Percentiles rank a stretch among this genome's conserved stretches.
phyloP scores from a whole-genome alignment of 2,888 invertebrate genomes.

The Dryobota labecula region DNA sequence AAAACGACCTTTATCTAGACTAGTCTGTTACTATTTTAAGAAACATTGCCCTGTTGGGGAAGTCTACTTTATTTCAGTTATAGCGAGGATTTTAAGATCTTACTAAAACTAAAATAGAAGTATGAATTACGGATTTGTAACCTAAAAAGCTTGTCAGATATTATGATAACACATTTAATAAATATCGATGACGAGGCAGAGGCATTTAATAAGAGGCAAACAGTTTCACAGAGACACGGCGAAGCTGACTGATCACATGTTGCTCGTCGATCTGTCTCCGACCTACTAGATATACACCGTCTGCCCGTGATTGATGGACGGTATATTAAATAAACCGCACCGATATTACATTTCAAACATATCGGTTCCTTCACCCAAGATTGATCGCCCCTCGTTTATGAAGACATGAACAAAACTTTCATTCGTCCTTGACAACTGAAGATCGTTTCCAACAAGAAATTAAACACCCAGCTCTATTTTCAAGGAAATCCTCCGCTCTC shows the following conservation, averaged over 20 bases:
- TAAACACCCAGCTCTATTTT: conserved; percentile 48
- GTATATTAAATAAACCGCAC: conserved; percentile 88
- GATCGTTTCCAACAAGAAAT: conserved; percentile 49
- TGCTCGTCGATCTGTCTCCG: conserved; percentile 85
- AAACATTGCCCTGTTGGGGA: neutral
- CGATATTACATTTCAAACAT: conserved; percentile 88
- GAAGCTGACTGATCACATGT: conserved; percentile 75
- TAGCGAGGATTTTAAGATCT: neutral
- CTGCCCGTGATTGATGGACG: conserved; percentile 85
- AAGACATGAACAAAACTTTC: conserved; percentile 64
- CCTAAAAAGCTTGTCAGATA: neutral
- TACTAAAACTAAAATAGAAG: neutral
- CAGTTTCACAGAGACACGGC: conserved; percentile 47
- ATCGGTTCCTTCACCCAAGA: conserved; percentile 84
- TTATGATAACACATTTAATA: conserved; percentile 53
- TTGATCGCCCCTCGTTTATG: conserved; percentile 83
- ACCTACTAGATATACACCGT: conserved; percentile 76
- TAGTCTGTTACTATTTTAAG: conserved; percentile 26
- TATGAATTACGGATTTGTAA: neutral
- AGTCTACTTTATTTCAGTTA: conserved; percentile 1
- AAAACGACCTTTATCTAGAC: neutral
- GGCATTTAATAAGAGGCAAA: conserved; percentile 61
- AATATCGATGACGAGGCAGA: conserved; percentile 51
- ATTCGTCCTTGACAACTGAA: conserved; percentile 47
- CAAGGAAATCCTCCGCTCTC: conserved; percentile 48